Evolutionary conservation across 2,113 vertebrate genomes (phyloP).

Genomic region (Salvelinus sp.): DNA sequence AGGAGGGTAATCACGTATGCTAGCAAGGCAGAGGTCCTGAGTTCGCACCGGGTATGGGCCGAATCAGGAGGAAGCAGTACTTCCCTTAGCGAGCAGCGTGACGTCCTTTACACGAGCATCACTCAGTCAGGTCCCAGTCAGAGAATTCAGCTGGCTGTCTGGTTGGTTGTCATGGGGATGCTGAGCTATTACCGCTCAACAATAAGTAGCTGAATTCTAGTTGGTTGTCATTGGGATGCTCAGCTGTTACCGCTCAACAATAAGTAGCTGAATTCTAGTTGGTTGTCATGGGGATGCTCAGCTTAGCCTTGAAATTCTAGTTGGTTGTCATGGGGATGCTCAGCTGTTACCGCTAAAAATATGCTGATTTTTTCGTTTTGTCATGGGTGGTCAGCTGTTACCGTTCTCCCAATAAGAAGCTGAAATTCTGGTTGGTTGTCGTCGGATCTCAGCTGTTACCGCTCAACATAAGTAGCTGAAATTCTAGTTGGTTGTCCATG

Average conservation of each 20-base stretch:
- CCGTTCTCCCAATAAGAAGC: background rate
- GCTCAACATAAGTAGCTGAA: background rate
- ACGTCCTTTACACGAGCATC: too few relatives aligned
- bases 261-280: background rate
- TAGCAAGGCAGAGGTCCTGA: too few relatives aligned
- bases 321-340: background rate
- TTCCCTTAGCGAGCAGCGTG: too few relatives aligned
- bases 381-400: background rate
- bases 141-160: background rate
- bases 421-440: background rate
- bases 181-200: too few relatives aligned
- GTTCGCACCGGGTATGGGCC: too few relatives aligned
- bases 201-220: background rate
- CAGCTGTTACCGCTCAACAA: too few relatives aligned
- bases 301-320: too few relatives aligned
- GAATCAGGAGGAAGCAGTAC: too few relatives aligned
- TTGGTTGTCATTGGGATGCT: background rate
- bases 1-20: too few relatives aligned
- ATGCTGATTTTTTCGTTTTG: too few relatives aligned
- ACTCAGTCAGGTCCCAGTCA: background rate
- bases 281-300: background rate
- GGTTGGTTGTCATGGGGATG: background rate
- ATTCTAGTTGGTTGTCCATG: background rate
- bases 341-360: too few relatives aligned
- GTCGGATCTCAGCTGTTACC: background rate